phyloP scores from a whole-genome alignment of 2,797 vertebrate species.

The Enteromius anoplus region DNA sequence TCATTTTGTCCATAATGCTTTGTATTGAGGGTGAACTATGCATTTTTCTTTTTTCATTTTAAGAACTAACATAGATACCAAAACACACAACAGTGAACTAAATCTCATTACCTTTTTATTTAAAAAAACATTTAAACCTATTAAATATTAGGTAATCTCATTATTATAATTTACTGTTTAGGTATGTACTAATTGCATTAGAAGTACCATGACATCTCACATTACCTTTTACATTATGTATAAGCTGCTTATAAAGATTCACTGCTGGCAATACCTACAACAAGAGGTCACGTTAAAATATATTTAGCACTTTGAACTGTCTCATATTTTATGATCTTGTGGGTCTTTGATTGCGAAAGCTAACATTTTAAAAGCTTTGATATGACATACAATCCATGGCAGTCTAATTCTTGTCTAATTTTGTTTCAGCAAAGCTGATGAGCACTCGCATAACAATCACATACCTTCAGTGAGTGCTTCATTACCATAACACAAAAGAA shows the following conservation, averaged over 20 bases:
- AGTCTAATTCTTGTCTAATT: slow-evolving; percentile 18
- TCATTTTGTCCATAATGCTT: not conserved
- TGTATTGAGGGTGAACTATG: not conserved
- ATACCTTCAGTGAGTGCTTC: not conserved
- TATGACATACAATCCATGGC: not conserved
- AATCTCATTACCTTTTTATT: not conserved
- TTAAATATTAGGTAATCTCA: not conserved
- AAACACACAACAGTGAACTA: slow-evolving; percentile 17
- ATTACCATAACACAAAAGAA: not conserved
- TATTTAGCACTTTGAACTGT: slow-evolving; percentile 1
- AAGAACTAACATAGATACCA: slow-evolving; percentile 6
- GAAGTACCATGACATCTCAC: not conserved
- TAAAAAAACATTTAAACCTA: not conserved
- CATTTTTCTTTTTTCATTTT: not conserved
- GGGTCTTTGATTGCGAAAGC: not conserved
- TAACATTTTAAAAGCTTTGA: slow-evolving; percentile 22
- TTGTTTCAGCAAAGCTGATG: slow-evolving; percentile 1
- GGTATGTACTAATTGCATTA: not conserved
- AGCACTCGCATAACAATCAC: not conserved
- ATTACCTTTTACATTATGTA: not conserved
- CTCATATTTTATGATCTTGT: not conserved
- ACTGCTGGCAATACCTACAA: not conserved
- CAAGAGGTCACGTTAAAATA: slow-evolving; percentile 3
- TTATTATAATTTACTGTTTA: slow-evolving; percentile 6
- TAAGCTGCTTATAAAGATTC: slow-evolving; percentile 5